These are phyloP conservation scores for Phymanthus crucifer DNA, from an alignment of 92 coral and sea anemone genomes.

Conservation along the genomic window DNA sequence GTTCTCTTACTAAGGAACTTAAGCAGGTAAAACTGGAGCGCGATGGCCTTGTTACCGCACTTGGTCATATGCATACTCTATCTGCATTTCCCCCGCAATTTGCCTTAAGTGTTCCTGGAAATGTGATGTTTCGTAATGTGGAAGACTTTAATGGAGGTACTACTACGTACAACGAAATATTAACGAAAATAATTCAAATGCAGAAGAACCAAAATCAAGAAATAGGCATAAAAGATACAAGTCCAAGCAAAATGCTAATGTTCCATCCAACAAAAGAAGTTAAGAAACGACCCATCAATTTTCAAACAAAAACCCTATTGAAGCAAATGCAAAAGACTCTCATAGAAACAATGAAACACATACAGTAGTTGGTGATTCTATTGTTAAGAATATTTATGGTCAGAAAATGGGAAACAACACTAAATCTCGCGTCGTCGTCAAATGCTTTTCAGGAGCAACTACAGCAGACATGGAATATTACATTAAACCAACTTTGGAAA, in stretches of 20 bases:
- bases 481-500: background rate
- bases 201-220: background rate
- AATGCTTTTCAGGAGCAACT: background rate
- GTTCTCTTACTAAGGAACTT: constrained; percentile 1
- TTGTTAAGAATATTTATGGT: background rate
- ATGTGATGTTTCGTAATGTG: background rate
- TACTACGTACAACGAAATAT: background rate
- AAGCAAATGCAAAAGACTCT: background rate
- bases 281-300: constrained; percentile 2
- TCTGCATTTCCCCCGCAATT: background rate
- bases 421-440: background rate
- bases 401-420: background rate
- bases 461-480: background rate
- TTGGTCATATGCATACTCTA: background rate
- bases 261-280: background rate
- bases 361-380: constrained; percentile 4
- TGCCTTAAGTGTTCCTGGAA: constrained; percentile 1
- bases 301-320: background rate
- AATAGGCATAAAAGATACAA: background rate
- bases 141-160: background rate
- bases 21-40: constrained; percentile 2
- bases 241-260: background rate
- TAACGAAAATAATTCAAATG: background rate
- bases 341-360: background rate
- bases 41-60: background rate